Conservation (phyloP, 2,888 invertebrate genomes). For the Zelleria hepariella region DNA sequence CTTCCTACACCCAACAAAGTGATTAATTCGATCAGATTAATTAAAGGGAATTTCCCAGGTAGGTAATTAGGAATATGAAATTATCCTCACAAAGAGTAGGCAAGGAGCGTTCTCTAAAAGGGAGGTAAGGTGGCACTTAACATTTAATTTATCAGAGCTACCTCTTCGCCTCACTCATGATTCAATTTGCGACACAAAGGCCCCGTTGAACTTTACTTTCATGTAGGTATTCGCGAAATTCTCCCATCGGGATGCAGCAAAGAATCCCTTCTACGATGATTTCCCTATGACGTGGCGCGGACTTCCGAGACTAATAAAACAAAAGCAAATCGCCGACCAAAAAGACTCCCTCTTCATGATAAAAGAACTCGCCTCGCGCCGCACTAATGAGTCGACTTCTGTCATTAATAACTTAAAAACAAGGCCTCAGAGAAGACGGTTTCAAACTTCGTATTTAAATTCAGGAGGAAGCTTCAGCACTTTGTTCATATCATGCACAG, state of each 20-base stretch:
- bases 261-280: background rate
- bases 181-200: slow-evolving; percentile 49
- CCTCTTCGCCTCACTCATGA: slow-evolving; percentile 32
- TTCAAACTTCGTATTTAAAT: background rate
- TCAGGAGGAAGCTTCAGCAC: too few relatives aligned
- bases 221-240: background rate
- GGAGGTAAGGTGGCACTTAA: slow-evolving; percentile 39
- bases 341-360: background rate
- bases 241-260: background rate
- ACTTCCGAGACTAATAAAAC: background rate
- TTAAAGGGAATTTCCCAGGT: slow-evolving; percentile 25
- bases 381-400: slow-evolving; percentile 13
- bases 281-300: background rate
- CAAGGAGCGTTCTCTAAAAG: slow-evolving; percentile 25
- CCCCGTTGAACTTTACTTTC: slow-evolving; percentile 10
- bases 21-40: slow-evolving; percentile 14
- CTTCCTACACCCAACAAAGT: slow-evolving; percentile 4
- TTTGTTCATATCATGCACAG: too few relatives aligned
- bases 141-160: slow-evolving; percentile 43
- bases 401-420: background rate
- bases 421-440: background rate
- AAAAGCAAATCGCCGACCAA: background rate
- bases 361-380: background rate
- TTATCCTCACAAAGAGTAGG: slow-evolving; percentile 35
- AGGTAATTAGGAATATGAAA: slow-evolving; percentile 39